Percentiles rank a stretch among this genome's conserved stretches.
Conservation (phyloP, 2,797 vertebrate genomes). For the Loris lydekkerianus region DNA sequence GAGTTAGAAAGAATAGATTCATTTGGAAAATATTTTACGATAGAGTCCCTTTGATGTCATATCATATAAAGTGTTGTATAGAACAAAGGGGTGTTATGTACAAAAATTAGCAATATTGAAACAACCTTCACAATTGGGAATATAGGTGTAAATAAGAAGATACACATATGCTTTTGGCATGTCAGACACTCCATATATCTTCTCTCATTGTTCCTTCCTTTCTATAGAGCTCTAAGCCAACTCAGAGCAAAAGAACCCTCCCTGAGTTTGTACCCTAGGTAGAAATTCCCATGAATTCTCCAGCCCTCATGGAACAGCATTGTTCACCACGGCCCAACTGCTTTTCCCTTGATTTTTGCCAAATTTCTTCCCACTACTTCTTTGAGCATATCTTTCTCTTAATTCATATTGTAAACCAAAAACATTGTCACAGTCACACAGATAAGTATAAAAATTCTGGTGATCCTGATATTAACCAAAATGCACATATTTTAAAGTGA, state of each 20-base stretch:
- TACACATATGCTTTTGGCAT: background rate
- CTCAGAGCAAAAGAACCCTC: background rate
- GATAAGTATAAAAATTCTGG: background rate
- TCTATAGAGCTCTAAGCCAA: background rate
- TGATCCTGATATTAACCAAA: background rate
- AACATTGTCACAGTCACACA: background rate
- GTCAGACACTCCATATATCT: background rate
- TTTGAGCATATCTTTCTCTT: background rate
- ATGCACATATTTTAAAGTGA: background rate
- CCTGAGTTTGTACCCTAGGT: background rate
- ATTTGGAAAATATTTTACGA: constrained; percentile 40
- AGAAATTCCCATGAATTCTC: background rate
- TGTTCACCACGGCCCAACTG: background rate
- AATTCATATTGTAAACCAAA: background rate
- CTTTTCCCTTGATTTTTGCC: background rate
- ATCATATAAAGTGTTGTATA: background rate
- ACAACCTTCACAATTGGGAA: background rate
- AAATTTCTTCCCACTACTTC: background rate
- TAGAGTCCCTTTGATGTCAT: constrained; percentile 20
- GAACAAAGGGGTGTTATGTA: background rate
- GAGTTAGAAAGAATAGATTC: constrained; percentile 2
- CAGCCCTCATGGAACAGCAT: background rate
- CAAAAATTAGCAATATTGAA: constrained; percentile 9
- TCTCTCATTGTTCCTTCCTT: background rate
- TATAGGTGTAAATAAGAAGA: background rate